Evolutionary conservation across 1,140 invertebrate genomes (phyloP).

Genomic region (Papilio polyxenes): DNA sequence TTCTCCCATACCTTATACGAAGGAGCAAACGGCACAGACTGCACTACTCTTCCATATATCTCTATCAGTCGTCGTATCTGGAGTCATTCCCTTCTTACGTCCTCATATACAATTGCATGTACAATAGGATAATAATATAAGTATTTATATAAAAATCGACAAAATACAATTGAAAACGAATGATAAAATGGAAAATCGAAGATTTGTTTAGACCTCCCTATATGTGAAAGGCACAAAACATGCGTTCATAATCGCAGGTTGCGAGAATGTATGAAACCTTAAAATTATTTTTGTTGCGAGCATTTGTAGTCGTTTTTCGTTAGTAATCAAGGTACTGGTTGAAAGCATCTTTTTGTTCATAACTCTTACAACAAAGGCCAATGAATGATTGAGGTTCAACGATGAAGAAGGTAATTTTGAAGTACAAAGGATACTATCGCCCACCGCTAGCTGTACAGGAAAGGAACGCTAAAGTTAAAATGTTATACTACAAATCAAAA

Average conservation of each 20-base stretch:
- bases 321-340: constrained; percentile 1
- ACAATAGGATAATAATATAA: too few species aligned
- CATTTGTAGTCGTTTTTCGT: background rate
- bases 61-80: too few species aligned
- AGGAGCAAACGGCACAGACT: too few species aligned
- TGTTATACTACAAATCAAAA: background rate
- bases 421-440: constrained; percentile 21
- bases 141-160: too few species aligned
- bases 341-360: constrained; percentile 11
- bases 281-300: background rate
- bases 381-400: constrained; percentile 24
- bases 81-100: too few species aligned
- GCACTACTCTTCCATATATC: too few species aligned
- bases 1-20: too few species aligned
- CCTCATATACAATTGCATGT: too few species aligned
- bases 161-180: background rate
- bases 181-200: background rate
- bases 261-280: background rate
- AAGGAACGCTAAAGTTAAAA: background rate
- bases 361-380: constrained; percentile 24
- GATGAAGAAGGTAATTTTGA: constrained; percentile 25
- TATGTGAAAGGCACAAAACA: background rate
- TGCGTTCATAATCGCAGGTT: background rate
- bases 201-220: background rate
- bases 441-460: background rate